Evolutionary conservation across 1,140 invertebrate genomes (phyloP).

Genomic region (Lysiphlebus fabarum): DNA sequence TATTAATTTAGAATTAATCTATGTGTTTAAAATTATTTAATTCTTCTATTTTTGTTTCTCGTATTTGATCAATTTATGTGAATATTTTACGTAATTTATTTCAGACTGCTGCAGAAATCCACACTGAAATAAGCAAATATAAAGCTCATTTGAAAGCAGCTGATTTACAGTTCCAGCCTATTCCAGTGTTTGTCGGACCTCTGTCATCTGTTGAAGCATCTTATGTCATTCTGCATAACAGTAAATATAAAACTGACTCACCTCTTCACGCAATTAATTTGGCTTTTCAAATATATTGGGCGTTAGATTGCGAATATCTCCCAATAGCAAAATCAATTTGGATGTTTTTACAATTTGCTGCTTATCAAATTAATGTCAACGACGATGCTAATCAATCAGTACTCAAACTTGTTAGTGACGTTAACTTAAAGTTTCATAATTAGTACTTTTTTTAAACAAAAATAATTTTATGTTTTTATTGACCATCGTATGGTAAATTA

Average conservation of each 20-base stretch:
- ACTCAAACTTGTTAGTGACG: too few species aligned
- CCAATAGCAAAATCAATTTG: constrained; percentile 16
- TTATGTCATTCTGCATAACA: constrained; percentile 21
- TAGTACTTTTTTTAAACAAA: too few species aligned
- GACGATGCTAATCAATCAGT: constrained; percentile 20
- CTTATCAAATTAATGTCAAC: constrained; percentile 23
- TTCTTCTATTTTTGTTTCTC: too few species aligned
- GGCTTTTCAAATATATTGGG: constrained; percentile 24
- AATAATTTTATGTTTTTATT: too few species aligned
- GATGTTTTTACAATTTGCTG: constrained; percentile 24
- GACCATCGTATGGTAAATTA: too few species aligned
- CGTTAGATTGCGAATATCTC: constrained; percentile 23
- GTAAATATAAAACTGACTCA: constrained; percentile 18
- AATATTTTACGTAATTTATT: too few species aligned
- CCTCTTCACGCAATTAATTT: constrained; percentile 22
- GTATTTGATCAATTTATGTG: too few species aligned
- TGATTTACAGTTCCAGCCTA: constrained; percentile 16
- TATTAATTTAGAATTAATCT: too few species aligned
- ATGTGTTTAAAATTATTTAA: too few species aligned
- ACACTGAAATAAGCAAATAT: too few species aligned
- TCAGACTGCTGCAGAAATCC: too few species aligned
- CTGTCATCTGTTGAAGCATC: constrained; percentile 18
- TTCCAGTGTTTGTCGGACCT: constrained; percentile 23
- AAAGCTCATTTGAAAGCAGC: not conserved
- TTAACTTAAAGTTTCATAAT: too few species aligned